phyloP scores from a whole-genome alignment of 2,797 vertebrate genomes.

The Leptodactylus fallax region DNA sequence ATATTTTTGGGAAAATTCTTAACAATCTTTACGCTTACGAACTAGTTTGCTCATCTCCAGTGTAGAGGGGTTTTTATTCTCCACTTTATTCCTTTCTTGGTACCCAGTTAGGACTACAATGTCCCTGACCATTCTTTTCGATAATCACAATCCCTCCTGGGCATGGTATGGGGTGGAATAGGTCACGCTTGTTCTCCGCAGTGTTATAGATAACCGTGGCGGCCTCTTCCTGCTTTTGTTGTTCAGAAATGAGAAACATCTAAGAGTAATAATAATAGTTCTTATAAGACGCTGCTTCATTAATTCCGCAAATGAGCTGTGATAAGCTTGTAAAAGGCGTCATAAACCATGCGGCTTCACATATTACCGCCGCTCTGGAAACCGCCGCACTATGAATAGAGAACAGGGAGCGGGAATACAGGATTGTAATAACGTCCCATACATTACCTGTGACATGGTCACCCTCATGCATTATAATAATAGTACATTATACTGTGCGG shows the following conservation, averaged over 20 bases:
- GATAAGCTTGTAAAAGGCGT: conserved; percentile 31
- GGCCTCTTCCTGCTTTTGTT: neutral
- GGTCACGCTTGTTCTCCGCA: too few relatives aligned
- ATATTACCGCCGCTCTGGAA: neutral
- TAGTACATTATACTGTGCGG: neutral
- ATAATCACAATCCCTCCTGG: neutral
- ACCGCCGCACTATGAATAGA: neutral
- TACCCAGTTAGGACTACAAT: too few relatives aligned
- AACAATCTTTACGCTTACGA: too few relatives aligned
- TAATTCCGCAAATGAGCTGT: conserved; percentile 48
- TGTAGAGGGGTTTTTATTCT: too few relatives aligned
- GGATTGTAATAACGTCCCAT: neutral
- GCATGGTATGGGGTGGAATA: neutral
- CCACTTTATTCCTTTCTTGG: too few relatives aligned
- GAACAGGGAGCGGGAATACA: neutral
- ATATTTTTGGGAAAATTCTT: too few relatives aligned
- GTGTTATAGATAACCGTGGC: neutral
- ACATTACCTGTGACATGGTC: neutral
- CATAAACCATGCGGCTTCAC: conserved; percentile 10
- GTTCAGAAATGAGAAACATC: neutral
- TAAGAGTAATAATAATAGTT: conserved; percentile 36
- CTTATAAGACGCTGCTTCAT: conserved; percentile 28
- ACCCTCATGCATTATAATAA: neutral
- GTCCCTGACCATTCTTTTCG: too few relatives aligned
- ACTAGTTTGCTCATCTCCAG: too few relatives aligned